phyloP scores from a whole-genome alignment of 2,888 invertebrate species.

The Agrochola lota region DNA sequence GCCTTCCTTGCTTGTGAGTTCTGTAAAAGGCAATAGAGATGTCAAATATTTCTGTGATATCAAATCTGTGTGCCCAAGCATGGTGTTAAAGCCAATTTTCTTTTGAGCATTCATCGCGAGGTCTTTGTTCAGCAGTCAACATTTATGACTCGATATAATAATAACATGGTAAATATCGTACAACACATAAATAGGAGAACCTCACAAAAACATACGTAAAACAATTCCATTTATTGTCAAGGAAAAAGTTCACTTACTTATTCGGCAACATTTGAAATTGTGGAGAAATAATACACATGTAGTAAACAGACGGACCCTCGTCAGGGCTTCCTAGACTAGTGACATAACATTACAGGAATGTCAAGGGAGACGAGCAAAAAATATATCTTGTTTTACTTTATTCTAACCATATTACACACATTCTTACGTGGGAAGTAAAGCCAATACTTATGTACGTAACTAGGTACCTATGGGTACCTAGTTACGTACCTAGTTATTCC shows the following conservation, averaged over 20 bases:
- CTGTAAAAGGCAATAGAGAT: too few relatives aligned
- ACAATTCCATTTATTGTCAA: slow-evolving; percentile 33
- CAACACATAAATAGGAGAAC: background rate
- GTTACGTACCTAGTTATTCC: too few relatives aligned
- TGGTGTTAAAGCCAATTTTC: background rate
- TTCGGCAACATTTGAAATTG: slow-evolving; percentile 51
- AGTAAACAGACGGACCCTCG: slow-evolving; percentile 55
- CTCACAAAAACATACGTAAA: slow-evolving; percentile 20
- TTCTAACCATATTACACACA: slow-evolving; percentile 16
- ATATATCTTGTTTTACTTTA: slow-evolving; percentile 43
- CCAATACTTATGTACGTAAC: background rate
- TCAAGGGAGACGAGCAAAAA: slow-evolving; percentile 42
- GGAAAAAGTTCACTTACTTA: slow-evolving; percentile 42
- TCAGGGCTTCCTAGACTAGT: slow-evolving; percentile 43
- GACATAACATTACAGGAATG: slow-evolving; percentile 52
- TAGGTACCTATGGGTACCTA: background rate
- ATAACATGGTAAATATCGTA: background rate
- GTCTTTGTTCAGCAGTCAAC: background rate
- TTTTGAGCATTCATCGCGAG: background rate
- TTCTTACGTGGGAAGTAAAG: background rate
- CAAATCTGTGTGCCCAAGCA: background rate
- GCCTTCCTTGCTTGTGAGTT: too few relatives aligned
- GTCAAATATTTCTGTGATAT: background rate
- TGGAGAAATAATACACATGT: slow-evolving; percentile 52
- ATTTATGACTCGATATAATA: background rate